Evolutionary conservation across 1,140 invertebrate species (phyloP).

Genomic region (Trypoxylus dichotomus): DNA sequence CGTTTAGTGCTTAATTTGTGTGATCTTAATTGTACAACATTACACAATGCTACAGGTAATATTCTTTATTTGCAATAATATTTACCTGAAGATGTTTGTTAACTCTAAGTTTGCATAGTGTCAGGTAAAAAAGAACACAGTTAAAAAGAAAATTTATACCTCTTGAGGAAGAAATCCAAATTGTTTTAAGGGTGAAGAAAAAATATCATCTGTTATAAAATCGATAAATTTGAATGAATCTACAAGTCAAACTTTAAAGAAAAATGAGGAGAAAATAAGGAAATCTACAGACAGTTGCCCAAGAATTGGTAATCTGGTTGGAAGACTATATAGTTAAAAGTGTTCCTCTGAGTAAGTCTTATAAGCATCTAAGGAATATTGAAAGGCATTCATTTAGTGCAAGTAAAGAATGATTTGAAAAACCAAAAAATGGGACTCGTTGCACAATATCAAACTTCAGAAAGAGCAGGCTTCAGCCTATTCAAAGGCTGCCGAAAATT

Average conservation of each 20-base stretch:
- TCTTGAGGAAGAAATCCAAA: conserved; percentile 39
- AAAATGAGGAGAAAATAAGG: conserved; percentile 37
- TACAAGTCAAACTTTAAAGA: conserved; percentile 38
- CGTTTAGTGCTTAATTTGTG: conserved; percentile 20
- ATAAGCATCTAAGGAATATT: too few relatives aligned
- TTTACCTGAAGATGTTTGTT: too few relatives aligned
- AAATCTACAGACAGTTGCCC: conserved; percentile 33
- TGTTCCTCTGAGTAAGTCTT: neutral
- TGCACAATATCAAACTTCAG: conserved; percentile 32
- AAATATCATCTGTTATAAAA: conserved; percentile 39
- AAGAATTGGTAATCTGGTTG: neutral
- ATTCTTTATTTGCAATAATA: neutral
- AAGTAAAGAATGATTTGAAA: conserved; percentile 29
- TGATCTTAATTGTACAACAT: conserved; percentile 23
- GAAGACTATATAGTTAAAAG: conserved; percentile 17
- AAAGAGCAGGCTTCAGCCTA: conserved; percentile 28
- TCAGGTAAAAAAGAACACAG: conserved; percentile 33
- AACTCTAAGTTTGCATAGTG: conserved; percentile 24
- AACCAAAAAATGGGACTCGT: conserved; percentile 28
- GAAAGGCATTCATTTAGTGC: conserved; percentile 12
- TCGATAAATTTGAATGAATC: conserved; percentile 39
- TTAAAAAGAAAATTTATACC: conserved; percentile 41
- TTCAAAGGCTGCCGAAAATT: conserved; percentile 25
- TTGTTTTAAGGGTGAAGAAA: conserved; percentile 39
- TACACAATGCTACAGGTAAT: conserved; percentile 13